Evolutionary conservation across 2,113 vertebrate species (phyloP).

Genomic region (Chaetodon auriga): DNA sequence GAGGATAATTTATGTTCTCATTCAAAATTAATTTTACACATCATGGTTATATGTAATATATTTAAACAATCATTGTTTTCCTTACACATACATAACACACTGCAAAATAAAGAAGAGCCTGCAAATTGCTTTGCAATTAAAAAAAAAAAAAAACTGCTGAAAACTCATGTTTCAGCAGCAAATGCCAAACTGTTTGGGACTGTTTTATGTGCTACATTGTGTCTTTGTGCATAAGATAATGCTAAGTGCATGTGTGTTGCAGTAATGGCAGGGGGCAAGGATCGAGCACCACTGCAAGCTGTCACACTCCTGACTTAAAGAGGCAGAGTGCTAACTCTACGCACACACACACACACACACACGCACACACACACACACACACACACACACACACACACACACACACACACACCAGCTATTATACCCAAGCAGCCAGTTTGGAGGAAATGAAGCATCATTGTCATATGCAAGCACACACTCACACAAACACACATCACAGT

Average conservation of each 20-base stretch:
- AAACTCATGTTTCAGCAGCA: background rate
- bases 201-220: constrained; percentile 30
- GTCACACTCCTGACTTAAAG: constrained; percentile 80
- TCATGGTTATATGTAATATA: background rate
- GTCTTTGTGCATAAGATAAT: constrained; percentile 42
- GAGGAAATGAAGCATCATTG: constrained; percentile 74
- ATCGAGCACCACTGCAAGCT: constrained; percentile 79
- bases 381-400: constrained; percentile 37
- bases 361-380: constrained; percentile 40
- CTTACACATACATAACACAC: background rate
- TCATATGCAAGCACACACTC: constrained; percentile 54
- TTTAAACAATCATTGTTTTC: background rate
- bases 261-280: constrained; percentile 68
- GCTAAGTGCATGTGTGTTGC: constrained; percentile 60
- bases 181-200: background rate
- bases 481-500: constrained; percentile 31
- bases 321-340: constrained; percentile 65
- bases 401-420: constrained; percentile 62
- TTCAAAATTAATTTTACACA: background rate
- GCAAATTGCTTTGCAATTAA: background rate
- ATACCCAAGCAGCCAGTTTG: constrained; percentile 62
- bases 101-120: background rate
- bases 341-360: constrained; percentile 30
- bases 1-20: background rate
- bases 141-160: background rate